Conservation (phyloP, 2,113 vertebrate species). For the Bos javanicus region DNA sequence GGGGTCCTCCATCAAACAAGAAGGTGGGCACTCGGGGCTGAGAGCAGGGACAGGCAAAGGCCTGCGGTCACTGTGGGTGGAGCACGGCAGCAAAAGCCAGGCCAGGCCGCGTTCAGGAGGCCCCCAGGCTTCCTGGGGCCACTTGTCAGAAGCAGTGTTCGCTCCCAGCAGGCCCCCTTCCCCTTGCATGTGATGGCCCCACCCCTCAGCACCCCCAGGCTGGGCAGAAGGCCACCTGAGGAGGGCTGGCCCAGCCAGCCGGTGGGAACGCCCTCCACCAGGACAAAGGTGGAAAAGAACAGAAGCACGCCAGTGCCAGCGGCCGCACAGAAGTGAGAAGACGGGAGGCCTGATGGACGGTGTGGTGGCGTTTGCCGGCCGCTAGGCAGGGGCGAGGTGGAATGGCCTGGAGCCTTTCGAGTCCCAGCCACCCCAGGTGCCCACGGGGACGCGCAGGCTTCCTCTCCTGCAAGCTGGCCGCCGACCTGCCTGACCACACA, state of each 20-base stretch:
- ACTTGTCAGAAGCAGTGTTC: accelerated
- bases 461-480: background rate
- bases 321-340: background rate
- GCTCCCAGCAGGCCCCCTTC: background rate
- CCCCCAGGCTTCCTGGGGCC: background rate
- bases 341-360: background rate
- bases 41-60: background rate
- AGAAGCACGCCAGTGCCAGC: background rate
- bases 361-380: background rate
- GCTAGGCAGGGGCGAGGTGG: background rate
- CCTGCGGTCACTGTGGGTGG: too few species aligned
- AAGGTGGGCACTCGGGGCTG: background rate
- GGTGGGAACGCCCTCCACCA: background rate
- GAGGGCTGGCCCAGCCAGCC: background rate
- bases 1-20: background rate
- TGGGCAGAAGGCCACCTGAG: background rate
- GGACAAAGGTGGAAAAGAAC: background rate
- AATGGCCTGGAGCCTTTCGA: background rate
- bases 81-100: background rate
- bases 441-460: accelerated
- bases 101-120: background rate
- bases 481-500: accelerated
- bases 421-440: background rate
- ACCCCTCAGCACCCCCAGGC: background rate
- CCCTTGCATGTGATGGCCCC: background rate